A percentile compares a stretch with the other conserved stretches of the same genome.
These are phyloP conservation scores for Bombus picipes DNA, from an alignment of 1,140 invertebrate species.

Conservation along the genomic window DNA sequence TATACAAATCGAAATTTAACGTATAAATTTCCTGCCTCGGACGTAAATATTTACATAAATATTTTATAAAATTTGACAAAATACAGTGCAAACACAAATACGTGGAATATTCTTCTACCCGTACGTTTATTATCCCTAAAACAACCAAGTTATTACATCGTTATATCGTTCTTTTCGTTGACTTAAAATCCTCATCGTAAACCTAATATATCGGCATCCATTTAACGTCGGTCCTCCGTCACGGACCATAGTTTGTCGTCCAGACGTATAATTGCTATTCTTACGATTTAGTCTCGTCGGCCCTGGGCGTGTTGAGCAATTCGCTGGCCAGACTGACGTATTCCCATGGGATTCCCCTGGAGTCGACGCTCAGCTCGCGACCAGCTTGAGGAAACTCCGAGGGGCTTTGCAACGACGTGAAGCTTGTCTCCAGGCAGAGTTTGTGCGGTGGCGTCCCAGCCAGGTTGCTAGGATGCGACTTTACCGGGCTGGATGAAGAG, in stretches of 20 bases:
- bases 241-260: conserved; percentile 28
- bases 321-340: conserved; percentile 80
- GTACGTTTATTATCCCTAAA: neutral
- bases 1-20: neutral
- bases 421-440: conserved; percentile 89
- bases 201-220: neutral
- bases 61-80: neutral
- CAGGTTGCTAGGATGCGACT: conserved; percentile 50
- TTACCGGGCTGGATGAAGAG: conserved; percentile 74
- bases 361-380: conserved; percentile 79
- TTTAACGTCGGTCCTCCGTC: neutral
- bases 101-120: neutral
- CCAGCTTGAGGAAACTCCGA: conserved; percentile 77
- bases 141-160: too few species aligned
- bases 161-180: neutral
- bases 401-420: conserved; percentile 86
- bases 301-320: conserved; percentile 74
- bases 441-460: conserved; percentile 83
- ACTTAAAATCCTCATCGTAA: neutral
- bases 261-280: conserved; percentile 54
- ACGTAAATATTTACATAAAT: neutral
- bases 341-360: conserved; percentile 79
- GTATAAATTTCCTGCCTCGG: neutral
- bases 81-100: too few species aligned
- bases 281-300: conserved; percentile 75